Conservation (phyloP, 1,140 invertebrate species). For the Pararge aegeria region DNA sequence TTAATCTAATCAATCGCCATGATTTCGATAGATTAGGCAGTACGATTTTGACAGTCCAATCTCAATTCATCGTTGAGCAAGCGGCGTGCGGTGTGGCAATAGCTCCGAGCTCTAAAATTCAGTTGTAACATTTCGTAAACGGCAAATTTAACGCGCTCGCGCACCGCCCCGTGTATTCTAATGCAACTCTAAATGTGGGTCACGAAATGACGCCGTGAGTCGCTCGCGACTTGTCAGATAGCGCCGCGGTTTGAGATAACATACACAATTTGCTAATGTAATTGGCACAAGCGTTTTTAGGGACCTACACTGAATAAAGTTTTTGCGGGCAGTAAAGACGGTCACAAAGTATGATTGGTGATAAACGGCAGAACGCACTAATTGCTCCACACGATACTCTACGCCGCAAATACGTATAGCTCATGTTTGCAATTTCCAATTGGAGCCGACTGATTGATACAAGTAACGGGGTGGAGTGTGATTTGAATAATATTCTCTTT, state of each 20-base stretch:
- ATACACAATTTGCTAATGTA: constrained; percentile 29
- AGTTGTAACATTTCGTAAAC: constrained; percentile 75
- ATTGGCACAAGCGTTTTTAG: constrained; percentile 18
- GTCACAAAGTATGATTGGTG: constrained; percentile 5
- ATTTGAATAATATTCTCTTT: not conserved
- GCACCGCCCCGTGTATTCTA: constrained; percentile 68
- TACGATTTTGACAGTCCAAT: constrained; percentile 55
- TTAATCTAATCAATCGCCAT: constrained; percentile 25
- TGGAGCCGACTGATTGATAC: constrained; percentile 13
- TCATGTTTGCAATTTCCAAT: constrained; percentile 7
- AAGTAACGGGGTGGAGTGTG: constrained; percentile 16
- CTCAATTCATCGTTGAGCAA: constrained; percentile 69
- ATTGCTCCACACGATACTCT: constrained; percentile 18
- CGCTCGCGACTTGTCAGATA: constrained; percentile 52
- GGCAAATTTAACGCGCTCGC: constrained; percentile 69
- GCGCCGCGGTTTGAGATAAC: constrained; percentile 42
- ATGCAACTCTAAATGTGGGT: constrained; percentile 71
- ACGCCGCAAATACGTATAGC: not conserved
- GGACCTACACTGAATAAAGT: constrained; percentile 4
- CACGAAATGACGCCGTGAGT: constrained; percentile 47
- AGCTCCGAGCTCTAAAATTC: constrained; percentile 67
- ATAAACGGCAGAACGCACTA: constrained; percentile 17
- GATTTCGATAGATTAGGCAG: constrained; percentile 31
- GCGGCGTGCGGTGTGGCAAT: constrained; percentile 60
- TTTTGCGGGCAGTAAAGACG: not conserved